Percentiles rank a stretch among this genome's conserved stretches.
Evolutionary conservation across 2,797 vertebrate species (phyloP).

Genomic region (Eulemur albifrons): DNA sequence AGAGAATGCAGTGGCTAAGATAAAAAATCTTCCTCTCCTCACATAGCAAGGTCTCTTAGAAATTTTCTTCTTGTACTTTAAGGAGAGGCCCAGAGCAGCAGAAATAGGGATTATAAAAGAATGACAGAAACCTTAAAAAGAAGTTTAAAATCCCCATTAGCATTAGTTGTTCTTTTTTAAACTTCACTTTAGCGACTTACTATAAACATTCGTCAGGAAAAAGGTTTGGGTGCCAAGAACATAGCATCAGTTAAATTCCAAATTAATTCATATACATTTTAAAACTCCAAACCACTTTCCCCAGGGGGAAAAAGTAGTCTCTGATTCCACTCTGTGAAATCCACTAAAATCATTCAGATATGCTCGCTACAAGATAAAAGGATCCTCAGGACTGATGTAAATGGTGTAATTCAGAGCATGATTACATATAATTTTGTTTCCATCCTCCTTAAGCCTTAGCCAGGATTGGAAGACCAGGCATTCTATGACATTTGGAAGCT

Average conservation of each 20-base stretch:
- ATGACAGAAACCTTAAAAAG: neutral
- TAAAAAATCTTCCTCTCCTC: neutral
- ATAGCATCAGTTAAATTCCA: neutral
- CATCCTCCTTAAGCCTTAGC: neutral
- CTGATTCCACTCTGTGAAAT: neutral
- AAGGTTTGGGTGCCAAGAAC: neutral
- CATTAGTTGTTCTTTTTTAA: neutral
- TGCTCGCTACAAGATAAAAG: neutral
- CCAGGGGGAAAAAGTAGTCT: neutral
- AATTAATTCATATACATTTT: neutral
- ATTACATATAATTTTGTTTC: slow-evolving; percentile 34
- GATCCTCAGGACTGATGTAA: neutral
- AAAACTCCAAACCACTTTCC: neutral
- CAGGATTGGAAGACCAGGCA: neutral
- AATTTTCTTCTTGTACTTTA: neutral
- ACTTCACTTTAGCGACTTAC: neutral
- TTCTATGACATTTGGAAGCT: slow-evolving; percentile 36
- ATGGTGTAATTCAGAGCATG: slow-evolving; percentile 3
- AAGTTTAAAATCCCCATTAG: neutral
- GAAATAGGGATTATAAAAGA: neutral
- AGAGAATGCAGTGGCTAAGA: neutral
- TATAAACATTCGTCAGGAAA: neutral
- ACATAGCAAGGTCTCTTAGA: neutral
- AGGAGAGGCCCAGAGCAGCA: neutral
- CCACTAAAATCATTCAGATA: neutral